Evolutionary conservation across 2,888 invertebrate species (phyloP).

Genomic region (Pyralis farinalis): DNA sequence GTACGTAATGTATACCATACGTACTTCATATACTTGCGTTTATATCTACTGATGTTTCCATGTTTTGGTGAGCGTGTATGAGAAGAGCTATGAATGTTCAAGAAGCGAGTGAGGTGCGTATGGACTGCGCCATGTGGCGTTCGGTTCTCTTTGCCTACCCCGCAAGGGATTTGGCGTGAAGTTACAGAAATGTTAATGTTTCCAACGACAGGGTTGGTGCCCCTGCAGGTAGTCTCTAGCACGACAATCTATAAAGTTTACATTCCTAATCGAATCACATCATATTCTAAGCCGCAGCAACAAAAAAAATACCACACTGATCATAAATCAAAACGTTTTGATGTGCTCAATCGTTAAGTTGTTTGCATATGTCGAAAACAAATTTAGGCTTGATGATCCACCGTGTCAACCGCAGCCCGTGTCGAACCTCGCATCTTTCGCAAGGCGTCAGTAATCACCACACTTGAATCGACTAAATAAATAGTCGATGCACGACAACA

Average conservation of each 20-base stretch:
- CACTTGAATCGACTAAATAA: slow-evolving; percentile 58
- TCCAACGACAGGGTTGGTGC: slow-evolving; percentile 30
- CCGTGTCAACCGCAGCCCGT: slow-evolving; percentile 57
- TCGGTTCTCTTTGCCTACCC: no score
- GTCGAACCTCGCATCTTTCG: slow-evolving; percentile 51
- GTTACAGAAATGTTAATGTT: no score
- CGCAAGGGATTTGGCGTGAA: no score
- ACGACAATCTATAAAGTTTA: slow-evolving; percentile 17
- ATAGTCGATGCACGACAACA: slow-evolving; percentile 64
- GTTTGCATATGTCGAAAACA: slow-evolving; percentile 23
- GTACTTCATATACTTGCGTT: no score
- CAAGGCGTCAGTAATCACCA: slow-evolving; percentile 56
- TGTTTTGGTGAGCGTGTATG: no score
- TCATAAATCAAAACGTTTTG: slow-evolving; percentile 7
- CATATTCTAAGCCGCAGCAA: background rate
- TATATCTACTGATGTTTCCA: slow-evolving; percentile 1
- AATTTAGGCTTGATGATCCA: slow-evolving; percentile 38
- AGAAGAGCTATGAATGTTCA: no score
- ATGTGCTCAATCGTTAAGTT: slow-evolving; percentile 7
- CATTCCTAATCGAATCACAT: slow-evolving; percentile 10
- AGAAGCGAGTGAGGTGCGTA: no score
- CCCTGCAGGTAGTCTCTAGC: slow-evolving; percentile 18
- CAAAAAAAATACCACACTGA: slow-evolving; percentile 1
- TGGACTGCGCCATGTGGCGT: no score
- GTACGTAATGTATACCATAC: no score